Conservation (phyloP, 2,113 vertebrate species). For the Equus przewalskii region DNA sequence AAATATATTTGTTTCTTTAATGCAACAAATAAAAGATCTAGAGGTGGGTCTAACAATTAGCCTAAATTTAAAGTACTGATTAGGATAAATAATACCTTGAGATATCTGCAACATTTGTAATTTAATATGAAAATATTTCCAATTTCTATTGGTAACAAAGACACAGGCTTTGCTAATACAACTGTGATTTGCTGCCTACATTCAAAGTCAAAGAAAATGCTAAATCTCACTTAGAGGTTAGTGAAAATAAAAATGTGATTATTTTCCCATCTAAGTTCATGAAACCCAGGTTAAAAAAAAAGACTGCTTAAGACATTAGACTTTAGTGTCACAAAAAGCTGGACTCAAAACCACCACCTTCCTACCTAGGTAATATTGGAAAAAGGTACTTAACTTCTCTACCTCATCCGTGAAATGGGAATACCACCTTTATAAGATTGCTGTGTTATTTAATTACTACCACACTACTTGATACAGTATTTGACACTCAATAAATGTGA, state of each 20-base stretch:
- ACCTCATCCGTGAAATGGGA: slow-evolving; percentile 3
- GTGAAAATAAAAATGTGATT: slow-evolving; percentile 44
- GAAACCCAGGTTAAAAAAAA: background rate
- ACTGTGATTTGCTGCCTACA: background rate
- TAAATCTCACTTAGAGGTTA: slow-evolving; percentile 27
- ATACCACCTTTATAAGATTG: background rate
- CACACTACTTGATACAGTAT: background rate
- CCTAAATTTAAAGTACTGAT: slow-evolving; percentile 33
- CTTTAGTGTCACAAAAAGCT: slow-evolving; percentile 36
- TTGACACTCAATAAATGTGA: slow-evolving; percentile 24
- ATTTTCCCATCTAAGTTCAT: background rate
- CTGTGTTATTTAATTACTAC: slow-evolving; percentile 15
- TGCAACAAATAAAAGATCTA: background rate
- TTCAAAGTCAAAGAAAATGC: slow-evolving; percentile 47
- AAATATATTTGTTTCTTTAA: background rate
- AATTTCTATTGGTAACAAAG: slow-evolving; percentile 28
- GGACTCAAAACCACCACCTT: background rate
- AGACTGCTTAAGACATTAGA: background rate
- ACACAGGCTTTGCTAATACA: background rate
- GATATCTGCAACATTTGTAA: slow-evolving; percentile 15
- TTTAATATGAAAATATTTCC: slow-evolving; percentile 56
- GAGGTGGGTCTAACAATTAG: background rate
- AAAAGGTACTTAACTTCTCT: slow-evolving; percentile 23
- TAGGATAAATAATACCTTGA: background rate
- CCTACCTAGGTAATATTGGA: background rate